Percentiles rank a stretch among this genome's conserved stretches.
These are phyloP conservation scores for Notamacropus eugenii DNA, from an alignment of 2,797 vertebrate species.

Conservation along the genomic window DNA sequence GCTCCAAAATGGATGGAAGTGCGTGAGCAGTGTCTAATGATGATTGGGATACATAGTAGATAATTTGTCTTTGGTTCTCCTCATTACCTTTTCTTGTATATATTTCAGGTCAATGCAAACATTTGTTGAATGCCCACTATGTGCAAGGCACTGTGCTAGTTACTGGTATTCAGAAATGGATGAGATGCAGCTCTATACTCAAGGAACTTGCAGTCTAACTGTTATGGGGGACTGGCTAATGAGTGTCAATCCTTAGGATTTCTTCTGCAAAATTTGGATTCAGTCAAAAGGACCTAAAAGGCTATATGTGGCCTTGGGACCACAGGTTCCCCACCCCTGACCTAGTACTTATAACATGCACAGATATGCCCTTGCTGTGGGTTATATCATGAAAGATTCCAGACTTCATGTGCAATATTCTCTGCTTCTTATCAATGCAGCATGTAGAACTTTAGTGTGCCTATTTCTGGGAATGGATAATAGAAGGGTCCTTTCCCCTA, in stretches of 20 bases:
- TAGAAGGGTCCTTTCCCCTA: not conserved
- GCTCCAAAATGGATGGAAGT: not conserved
- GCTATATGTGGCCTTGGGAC: too few species aligned
- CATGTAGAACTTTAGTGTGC: not conserved
- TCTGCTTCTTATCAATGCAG: not conserved
- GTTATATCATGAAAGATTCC: not conserved
- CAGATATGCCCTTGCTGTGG: not conserved
- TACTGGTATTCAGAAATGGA: not conserved
- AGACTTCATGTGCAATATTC: not conserved
- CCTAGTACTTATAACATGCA: not conserved
- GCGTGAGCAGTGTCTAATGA: not conserved
- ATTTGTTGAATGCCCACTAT: not conserved
- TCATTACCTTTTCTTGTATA: not conserved
- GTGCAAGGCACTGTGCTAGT: not conserved
- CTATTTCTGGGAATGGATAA: not conserved
- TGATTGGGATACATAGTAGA: not conserved
- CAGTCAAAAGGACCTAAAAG: too few species aligned
- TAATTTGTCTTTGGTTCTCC: not conserved
- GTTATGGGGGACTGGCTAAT: not conserved
- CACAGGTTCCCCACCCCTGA: too few species aligned
- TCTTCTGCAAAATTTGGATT: too few species aligned
- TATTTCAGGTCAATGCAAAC: not conserved
- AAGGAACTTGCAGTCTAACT: not conserved
- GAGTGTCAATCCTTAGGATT: too few species aligned
- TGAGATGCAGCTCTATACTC: not conserved